These are phyloP conservation scores for Diorhabda sublineata DNA, from an alignment of 1,140 invertebrate genomes.

Conservation along the genomic window DNA sequence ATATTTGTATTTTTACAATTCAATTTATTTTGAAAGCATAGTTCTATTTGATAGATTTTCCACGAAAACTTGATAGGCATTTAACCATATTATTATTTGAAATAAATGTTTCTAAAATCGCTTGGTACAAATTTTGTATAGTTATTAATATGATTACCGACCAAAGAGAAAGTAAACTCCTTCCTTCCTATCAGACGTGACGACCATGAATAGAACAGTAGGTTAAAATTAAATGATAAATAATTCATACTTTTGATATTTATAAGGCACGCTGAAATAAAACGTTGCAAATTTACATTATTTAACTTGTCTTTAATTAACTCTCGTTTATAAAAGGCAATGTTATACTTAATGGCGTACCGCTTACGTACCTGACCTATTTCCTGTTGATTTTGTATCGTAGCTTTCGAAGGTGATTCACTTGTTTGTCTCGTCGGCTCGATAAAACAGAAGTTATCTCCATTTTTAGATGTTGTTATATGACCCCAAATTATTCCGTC, in stretches of 20 bases:
- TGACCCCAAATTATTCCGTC: background rate
- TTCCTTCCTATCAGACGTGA: no score
- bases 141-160: no score
- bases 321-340: background rate
- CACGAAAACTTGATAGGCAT: no score
- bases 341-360: background rate
- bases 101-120: no score
- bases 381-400: background rate
- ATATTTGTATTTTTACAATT: no score
- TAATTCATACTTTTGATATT: background rate
- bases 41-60: no score
- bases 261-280: background rate
- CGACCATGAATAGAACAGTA: background rate
- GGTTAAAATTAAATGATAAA: background rate
- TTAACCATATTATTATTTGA: no score
- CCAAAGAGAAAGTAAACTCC: no score
- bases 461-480: no score
- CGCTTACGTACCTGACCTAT: conserved; percentile 1
- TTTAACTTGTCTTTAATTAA: background rate
- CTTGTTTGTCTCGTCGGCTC: background rate
- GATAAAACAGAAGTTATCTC: background rate
- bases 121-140: no score
- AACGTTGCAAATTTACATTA: background rate
- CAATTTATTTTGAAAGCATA: no score
- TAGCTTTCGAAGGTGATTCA: background rate